These are phyloP conservation scores for Acleris emargana DNA, from an alignment of 2,888 invertebrate genomes.

Conservation along the genomic window DNA sequence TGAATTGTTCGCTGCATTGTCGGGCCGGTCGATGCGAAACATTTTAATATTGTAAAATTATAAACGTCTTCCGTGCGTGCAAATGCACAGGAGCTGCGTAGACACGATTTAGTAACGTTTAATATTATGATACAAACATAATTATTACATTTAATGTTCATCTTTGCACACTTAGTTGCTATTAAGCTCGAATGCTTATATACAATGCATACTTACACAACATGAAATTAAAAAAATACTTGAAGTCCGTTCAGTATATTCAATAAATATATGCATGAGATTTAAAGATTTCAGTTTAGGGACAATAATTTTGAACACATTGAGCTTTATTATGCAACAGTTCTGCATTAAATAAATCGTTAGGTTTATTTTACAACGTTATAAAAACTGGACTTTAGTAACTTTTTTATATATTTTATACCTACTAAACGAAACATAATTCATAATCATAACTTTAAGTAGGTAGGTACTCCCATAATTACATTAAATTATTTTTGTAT, in stretches of 20 bases:
- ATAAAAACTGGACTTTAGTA: not conserved
- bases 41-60: constrained; percentile 84
- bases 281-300: no score
- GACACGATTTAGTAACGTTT: no score
- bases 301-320: no score
- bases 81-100: constrained; percentile 33
- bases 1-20: constrained; percentile 76
- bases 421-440: not conserved
- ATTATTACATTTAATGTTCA: no score
- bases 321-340: not conserved
- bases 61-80: constrained; percentile 78
- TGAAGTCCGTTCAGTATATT: no score
- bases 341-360: not conserved
- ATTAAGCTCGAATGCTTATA: no score
- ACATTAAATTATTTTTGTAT: constrained; percentile 1
- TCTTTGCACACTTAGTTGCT: no score
- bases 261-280: no score
- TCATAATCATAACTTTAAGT: not conserved
- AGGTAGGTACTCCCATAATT: no score
- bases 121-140: no score
- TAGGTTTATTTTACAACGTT: not conserved
- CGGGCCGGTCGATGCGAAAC: constrained; percentile 77
- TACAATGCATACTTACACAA: no score
- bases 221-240: no score
- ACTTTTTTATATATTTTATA: not conserved